phyloP scores from a whole-genome alignment of 2,888 invertebrate genomes.

The Thelaira solivaga region DNA sequence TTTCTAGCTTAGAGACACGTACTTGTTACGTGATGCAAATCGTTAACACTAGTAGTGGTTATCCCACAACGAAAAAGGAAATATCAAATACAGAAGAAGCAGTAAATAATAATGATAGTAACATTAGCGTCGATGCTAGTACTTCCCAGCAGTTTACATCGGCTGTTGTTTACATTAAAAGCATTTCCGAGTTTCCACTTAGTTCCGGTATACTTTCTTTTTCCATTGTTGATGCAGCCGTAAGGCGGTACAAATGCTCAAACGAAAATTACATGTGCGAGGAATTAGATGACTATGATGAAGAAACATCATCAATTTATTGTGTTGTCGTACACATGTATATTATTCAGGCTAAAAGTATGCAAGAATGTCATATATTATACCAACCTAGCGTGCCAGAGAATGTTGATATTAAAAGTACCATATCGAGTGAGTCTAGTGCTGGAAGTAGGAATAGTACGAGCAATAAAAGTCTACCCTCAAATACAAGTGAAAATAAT shows the following conservation, averaged over 20 bases:
- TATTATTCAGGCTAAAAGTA: constrained; percentile 91
- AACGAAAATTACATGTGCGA: constrained; percentile 78
- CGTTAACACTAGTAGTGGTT: constrained; percentile 79
- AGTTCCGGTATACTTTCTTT: constrained; percentile 93
- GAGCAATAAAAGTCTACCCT: constrained; percentile 14
- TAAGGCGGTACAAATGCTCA: constrained; percentile 77
- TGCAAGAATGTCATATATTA: constrained; percentile 85
- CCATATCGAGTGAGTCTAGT: constrained; percentile 64
- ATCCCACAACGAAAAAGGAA: constrained; percentile 30
- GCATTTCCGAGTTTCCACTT: constrained; percentile 90
- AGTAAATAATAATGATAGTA: constrained; percentile 51
- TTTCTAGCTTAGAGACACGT: constrained; percentile 91
- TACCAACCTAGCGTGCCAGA: constrained; percentile 78
- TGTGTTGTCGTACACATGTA: constrained; percentile 81
- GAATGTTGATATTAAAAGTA: constrained; percentile 69
- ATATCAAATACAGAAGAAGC: constrained; percentile 44
- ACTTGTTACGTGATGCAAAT: constrained; percentile 90
- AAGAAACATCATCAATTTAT: constrained; percentile 79
- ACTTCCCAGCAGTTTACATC: constrained; percentile 1
- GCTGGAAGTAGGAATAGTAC: constrained; percentile 1
- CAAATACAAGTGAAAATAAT: constrained; percentile 28
- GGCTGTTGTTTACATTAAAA: constrained; percentile 81
- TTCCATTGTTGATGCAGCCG: constrained; percentile 88
- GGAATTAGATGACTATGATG: constrained; percentile 80
- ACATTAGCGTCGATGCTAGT: constrained; percentile 28